These are phyloP conservation scores for Xanthorhoe designata DNA, from an alignment of 2,888 invertebrate genomes.

Conservation along the genomic window DNA sequence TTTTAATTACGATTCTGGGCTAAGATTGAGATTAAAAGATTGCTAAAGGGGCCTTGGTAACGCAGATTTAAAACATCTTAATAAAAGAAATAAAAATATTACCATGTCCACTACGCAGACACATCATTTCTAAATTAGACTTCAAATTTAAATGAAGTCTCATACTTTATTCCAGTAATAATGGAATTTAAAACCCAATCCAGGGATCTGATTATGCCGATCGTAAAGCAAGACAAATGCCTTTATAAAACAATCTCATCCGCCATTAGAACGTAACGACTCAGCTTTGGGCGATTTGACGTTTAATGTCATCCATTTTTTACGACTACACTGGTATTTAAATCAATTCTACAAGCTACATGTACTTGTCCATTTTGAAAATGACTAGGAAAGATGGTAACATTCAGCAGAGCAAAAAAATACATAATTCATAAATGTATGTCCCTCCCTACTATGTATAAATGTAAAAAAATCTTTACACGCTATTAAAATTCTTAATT, in stretches of 20 bases:
- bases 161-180: slow-evolving; percentile 38
- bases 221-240: slow-evolving; percentile 46
- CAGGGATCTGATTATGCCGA: slow-evolving; percentile 39
- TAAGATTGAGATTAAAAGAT: too few species aligned
- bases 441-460: too few species aligned
- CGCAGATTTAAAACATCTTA: too few species aligned
- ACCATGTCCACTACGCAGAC: not conserved
- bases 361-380: slow-evolving; percentile 7
- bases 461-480: too few species aligned
- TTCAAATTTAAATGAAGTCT: slow-evolving; percentile 24
- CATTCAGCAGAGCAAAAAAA: too few species aligned
- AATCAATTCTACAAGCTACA: slow-evolving; percentile 18
- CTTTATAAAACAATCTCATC: slow-evolving; percentile 43
- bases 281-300: slow-evolving; percentile 32
- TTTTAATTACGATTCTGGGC: too few species aligned
- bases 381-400: not conserved
- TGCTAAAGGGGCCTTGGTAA: too few species aligned
- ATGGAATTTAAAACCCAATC: slow-evolving; percentile 36
- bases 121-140: not conserved
- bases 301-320: slow-evolving; percentile 42
- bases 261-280: slow-evolving; percentile 40
- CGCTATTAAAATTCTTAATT: too few species aligned
- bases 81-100: not conserved
- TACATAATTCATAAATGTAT: too few species aligned
- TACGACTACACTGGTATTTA: slow-evolving; percentile 32